Conservation (phyloP, 2,888 invertebrate species). For the Drosophila colorata region DNA sequence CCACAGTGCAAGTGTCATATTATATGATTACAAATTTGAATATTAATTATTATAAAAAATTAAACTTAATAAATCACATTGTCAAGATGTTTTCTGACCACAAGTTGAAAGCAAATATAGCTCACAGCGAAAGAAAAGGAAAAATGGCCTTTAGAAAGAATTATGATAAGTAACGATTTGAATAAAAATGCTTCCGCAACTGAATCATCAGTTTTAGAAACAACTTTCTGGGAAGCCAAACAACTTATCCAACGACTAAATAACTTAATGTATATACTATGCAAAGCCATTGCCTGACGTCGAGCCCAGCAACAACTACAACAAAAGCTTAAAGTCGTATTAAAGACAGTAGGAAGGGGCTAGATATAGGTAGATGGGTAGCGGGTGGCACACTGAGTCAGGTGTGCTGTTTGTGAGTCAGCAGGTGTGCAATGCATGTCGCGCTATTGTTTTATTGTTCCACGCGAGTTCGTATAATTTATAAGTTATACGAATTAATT, state of each 20-base stretch:
- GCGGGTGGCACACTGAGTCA: constrained; percentile 23
- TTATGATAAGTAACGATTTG: background rate
- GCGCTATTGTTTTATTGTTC: constrained; percentile 13
- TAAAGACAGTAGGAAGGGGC: background rate
- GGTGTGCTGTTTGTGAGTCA: constrained; percentile 41
- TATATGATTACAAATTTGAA: no score
- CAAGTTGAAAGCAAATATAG: background rate
- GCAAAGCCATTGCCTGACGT: constrained; percentile 1
- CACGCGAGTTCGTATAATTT: constrained; percentile 10
- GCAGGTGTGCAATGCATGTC: constrained; percentile 19
- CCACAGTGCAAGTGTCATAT: no score
- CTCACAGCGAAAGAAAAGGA: background rate
- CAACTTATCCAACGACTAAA: constrained; percentile 2
- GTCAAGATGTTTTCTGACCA: no score
- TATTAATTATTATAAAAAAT: no score
- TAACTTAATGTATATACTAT: background rate
- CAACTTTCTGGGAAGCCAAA: constrained; percentile 4
- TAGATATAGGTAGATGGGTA: background rate
- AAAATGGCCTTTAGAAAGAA: background rate
- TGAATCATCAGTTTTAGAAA: constrained; percentile 27
- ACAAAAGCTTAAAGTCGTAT: constrained; percentile 4
- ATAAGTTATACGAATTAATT: constrained; percentile 15
- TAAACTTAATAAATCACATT: background rate
- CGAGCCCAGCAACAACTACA: constrained; percentile 1
- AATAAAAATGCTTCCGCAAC: background rate